Evolutionary conservation across 2,797 vertebrate genomes (phyloP).

Genomic region (Valencia hispanica): DNA sequence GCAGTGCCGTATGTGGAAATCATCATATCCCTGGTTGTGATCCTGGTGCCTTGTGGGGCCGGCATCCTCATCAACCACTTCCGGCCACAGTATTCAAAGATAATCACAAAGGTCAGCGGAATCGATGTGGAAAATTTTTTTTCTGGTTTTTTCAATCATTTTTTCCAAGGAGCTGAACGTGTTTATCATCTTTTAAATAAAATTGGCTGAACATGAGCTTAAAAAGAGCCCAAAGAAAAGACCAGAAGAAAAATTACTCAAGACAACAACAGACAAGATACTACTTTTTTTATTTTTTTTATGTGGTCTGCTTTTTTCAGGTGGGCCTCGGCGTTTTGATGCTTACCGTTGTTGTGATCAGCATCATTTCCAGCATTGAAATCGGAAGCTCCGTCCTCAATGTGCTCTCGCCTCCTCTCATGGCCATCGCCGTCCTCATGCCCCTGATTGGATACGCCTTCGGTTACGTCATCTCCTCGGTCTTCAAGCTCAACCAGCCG

Average conservation of each 20-base stretch:
- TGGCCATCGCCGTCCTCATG: conserved; percentile 80
- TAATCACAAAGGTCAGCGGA: conserved; percentile 77
- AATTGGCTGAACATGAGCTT: neutral
- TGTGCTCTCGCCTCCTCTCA: conserved; percentile 71
- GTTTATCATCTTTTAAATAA: neutral
- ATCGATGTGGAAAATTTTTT: neutral
- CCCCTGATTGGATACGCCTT: conserved; percentile 82
- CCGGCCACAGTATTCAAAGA: conserved; percentile 75
- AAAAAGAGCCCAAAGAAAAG: neutral
- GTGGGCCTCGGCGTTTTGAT: conserved; percentile 64
- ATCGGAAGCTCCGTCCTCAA: conserved; percentile 44
- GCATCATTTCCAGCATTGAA: conserved; percentile 28
- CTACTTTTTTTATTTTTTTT: too few species aligned
- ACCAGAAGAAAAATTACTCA: neutral
- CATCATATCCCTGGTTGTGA: conserved; percentile 67
- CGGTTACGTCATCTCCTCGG: conserved; percentile 79
- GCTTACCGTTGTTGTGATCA: conserved; percentile 44
- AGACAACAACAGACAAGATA: too few species aligned
- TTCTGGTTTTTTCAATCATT: neutral
- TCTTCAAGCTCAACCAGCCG: conserved; percentile 77
- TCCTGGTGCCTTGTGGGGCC: conserved; percentile 78
- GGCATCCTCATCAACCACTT: conserved; percentile 83
- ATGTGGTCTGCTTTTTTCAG: conserved; percentile 66
- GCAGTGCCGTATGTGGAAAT: conserved; percentile 83
- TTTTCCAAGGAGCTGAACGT: neutral